phyloP scores from a whole-genome alignment of 2,797 vertebrate species.

The Chrosomus eos region DNA sequence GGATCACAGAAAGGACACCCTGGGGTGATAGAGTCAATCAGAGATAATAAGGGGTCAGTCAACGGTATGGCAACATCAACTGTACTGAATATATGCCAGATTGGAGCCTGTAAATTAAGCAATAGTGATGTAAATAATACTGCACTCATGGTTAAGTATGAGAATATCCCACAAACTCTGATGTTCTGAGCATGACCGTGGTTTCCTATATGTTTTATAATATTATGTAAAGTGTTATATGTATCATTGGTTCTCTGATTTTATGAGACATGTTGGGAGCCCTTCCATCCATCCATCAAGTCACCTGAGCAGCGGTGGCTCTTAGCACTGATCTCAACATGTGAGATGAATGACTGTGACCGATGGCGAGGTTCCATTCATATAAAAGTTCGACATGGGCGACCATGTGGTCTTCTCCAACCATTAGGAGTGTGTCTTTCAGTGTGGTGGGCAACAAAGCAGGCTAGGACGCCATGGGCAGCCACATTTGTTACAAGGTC shows the following conservation, averaged over 20 bases:
- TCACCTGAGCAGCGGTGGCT: neutral
- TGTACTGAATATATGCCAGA: neutral
- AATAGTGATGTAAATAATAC: neutral
- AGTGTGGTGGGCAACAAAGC: neutral
- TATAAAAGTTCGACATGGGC: neutral
- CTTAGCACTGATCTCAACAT: neutral
- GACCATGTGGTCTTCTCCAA: neutral
- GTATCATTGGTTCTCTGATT: neutral
- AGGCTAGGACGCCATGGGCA: neutral
- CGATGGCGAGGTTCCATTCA: neutral
- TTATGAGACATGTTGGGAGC: neutral
- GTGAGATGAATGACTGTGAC: neutral
- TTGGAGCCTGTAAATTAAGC: neutral
- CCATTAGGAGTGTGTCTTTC: neutral
- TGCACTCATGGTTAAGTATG: neutral
- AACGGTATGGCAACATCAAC: constrained; percentile 48
- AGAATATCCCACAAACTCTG: neutral
- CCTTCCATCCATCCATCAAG: neutral
- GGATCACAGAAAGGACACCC: constrained; percentile 40
- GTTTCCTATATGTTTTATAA: neutral
- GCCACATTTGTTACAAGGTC: neutral
- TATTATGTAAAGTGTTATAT: neutral
- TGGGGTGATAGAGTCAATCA: constrained; percentile 22
- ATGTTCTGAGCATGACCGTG: neutral
- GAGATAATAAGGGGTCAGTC: constrained; percentile 21